Percentiles rank a stretch among this genome's conserved stretches.
These are phyloP conservation scores for Danio jaintianensis DNA, from an alignment of 2,797 vertebrate genomes.

Conservation along the genomic window DNA sequence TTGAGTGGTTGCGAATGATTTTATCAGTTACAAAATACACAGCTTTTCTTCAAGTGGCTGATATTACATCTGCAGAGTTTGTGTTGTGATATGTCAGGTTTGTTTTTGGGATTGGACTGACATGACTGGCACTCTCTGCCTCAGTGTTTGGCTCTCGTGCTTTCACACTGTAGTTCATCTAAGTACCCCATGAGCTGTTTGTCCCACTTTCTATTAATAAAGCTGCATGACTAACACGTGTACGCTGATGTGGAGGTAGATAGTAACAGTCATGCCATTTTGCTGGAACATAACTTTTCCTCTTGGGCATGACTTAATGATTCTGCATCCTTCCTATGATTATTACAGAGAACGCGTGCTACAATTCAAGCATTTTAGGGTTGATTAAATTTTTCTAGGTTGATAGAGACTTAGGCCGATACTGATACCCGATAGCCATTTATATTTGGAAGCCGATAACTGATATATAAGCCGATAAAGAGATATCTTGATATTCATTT, in stretches of 20 bases:
- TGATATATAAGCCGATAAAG: too few relatives aligned
- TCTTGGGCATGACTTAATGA: conserved; percentile 2
- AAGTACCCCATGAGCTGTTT: conserved; percentile 71
- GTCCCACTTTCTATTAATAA: conserved; percentile 82
- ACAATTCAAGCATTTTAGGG: neutral
- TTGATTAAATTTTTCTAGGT: neutral
- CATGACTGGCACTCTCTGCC: conserved; percentile 13
- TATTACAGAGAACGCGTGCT: neutral
- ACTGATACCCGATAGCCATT: too few relatives aligned
- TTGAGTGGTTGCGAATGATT: neutral
- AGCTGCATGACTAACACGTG: conserved; percentile 44
- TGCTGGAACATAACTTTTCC: conserved; percentile 47
- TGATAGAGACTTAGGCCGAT: too few relatives aligned
- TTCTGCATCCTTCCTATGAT: conserved; percentile 19
- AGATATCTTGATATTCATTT: too few relatives aligned
- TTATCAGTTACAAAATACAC: neutral
- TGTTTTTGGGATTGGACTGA: conserved; percentile 37
- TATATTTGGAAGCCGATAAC: too few relatives aligned
- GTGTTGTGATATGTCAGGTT: neutral
- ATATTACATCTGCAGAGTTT: conserved; percentile 6
- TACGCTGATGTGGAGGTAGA: conserved; percentile 34
- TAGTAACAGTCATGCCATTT: conserved; percentile 38
- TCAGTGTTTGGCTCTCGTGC: conserved; percentile 24
- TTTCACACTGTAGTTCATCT: conserved; percentile 54
- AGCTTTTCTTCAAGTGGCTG: neutral